phyloP scores from a whole-genome alignment of 2,113 vertebrate genomes.

The Sceloporus tristichus region DNA sequence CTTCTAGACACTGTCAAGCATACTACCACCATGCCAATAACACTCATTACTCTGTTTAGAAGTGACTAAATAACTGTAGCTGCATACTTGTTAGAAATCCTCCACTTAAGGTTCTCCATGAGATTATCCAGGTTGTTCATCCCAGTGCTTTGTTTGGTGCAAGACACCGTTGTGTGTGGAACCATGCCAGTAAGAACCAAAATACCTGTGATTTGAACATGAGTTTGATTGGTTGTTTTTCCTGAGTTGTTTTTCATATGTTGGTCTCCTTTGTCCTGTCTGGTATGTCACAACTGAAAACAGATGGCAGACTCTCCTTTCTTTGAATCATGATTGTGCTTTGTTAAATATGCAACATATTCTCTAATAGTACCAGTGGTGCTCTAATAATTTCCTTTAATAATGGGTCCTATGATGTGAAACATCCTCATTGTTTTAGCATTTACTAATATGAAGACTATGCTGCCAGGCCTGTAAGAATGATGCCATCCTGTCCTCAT shows the following conservation, averaged over 20 bases:
- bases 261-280: background rate
- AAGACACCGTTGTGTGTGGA: too few relatives aligned
- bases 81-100: too few relatives aligned
- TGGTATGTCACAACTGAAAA: background rate
- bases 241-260: background rate
- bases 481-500: conserved; percentile 45
- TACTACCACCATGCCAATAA: too few relatives aligned
- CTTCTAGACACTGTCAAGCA: too few relatives aligned
- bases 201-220: background rate
- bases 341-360: background rate
- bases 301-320: background rate
- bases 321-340: background rate
- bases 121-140: too few relatives aligned
- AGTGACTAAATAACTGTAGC: too few relatives aligned
- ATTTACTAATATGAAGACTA: conserved; percentile 19
- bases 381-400: background rate
- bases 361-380: background rate
- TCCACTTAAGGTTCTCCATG: too few relatives aligned
- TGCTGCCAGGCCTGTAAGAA: conserved; percentile 13
- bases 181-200: background rate
- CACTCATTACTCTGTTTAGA: too few relatives aligned
- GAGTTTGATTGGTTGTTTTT: background rate
- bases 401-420: background rate
- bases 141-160: too few relatives aligned
- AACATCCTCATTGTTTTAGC: background rate